Conservation (phyloP, 2,797 vertebrate genomes). For the Lindbergichthys nudifrons region DNA sequence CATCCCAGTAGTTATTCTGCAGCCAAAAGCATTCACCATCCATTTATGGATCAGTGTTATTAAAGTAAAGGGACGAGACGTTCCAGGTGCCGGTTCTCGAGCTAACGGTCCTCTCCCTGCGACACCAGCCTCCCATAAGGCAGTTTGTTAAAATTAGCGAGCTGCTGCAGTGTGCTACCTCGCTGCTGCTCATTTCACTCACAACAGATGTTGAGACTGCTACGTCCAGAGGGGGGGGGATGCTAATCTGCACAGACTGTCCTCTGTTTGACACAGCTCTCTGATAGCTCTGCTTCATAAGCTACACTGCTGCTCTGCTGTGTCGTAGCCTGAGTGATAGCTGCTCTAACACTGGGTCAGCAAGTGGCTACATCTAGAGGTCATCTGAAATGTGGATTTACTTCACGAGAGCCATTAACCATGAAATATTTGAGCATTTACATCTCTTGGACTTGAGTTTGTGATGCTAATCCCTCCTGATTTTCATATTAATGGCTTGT, state of each 20-base stretch:
- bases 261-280: conserved; percentile 53
- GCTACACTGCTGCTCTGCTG: conserved; percentile 46
- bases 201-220: conserved; percentile 65
- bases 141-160: conserved; percentile 36
- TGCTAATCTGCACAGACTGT: conserved; percentile 59
- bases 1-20: neutral
- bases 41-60: conserved; percentile 50
- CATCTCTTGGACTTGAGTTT: conserved; percentile 6
- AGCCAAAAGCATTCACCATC: conserved; percentile 31
- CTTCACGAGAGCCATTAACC: conserved; percentile 16
- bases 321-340: conserved; percentile 42
- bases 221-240: conserved; percentile 20
- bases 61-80: conserved; percentile 36
- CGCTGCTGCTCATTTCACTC: conserved; percentile 40
- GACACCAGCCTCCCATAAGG: conserved; percentile 32
- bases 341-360: conserved; percentile 47
- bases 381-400: conserved; percentile 46
- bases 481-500: conserved; percentile 39
- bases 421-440: neutral
- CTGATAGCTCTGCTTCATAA: conserved; percentile 40
- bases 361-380: conserved; percentile 51
- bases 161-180: conserved; percentile 13
- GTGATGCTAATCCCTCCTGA: conserved; percentile 20
- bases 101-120: conserved; percentile 36
- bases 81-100: conserved; percentile 29